A percentile compares a stretch with the other conserved stretches of the same genome.
phyloP scores from a whole-genome alignment of 2,113 vertebrate genomes.

The Zosterops hypoxanthus region DNA sequence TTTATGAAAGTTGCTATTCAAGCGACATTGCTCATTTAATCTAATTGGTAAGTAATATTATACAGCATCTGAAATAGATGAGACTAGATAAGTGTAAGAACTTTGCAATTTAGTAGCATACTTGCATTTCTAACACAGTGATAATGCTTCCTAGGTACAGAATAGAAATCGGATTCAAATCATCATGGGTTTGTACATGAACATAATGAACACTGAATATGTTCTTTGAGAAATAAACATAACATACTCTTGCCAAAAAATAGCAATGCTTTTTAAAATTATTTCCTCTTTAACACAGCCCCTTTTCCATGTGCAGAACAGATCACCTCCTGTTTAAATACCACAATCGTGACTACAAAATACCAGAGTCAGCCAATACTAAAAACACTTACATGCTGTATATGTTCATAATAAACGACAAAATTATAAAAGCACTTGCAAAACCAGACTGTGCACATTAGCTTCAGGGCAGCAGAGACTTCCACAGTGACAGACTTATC shows the following conservation, averaged over 20 bases:
- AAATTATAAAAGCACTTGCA: background rate
- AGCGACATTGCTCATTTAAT: background rate
- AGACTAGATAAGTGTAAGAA: background rate
- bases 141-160: background rate
- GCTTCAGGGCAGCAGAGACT: background rate
- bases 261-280: background rate
- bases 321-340: constrained; percentile 65
- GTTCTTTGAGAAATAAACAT: constrained; percentile 27
- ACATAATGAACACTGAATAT: background rate
- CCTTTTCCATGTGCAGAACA: constrained; percentile 50
- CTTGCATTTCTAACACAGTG: background rate
- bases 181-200: background rate
- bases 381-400: constrained; percentile 14
- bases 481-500: background rate
- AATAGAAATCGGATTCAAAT: background rate
- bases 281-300: constrained; percentile 28
- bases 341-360: constrained; percentile 58
- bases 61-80: background rate
- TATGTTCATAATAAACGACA: constrained; percentile 31
- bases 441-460: constrained; percentile 35
- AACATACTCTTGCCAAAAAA: constrained; percentile 39
- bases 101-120: background rate
- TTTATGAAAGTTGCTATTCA: background rate
- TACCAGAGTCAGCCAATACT: constrained; percentile 42
- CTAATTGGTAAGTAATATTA: background rate